phyloP scores from a whole-genome alignment of 1,140 invertebrate species.

The Lepidurus apus region DNA sequence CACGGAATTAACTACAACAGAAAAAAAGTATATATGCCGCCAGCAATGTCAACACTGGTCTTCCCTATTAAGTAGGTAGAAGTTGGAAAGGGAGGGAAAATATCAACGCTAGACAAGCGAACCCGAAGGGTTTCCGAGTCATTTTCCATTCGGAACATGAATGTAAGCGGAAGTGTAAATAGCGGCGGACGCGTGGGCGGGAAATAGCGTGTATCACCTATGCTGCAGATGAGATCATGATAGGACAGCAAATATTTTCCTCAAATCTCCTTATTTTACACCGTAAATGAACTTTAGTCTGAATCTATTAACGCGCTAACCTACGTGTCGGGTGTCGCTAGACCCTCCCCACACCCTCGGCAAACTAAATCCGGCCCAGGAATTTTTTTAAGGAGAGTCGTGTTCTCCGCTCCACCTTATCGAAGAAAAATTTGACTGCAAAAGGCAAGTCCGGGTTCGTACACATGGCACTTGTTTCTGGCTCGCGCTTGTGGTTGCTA shows the following conservation, averaged over 20 bases:
- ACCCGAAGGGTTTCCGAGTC: not conserved
- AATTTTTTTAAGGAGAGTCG: not conserved
- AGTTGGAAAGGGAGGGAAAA: not conserved
- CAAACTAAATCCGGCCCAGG: not conserved
- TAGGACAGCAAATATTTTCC: not conserved
- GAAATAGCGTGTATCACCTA: not conserved
- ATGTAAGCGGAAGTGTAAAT: not conserved
- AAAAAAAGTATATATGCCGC: too few species aligned
- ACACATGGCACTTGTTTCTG: not conserved
- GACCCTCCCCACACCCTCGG: not conserved
- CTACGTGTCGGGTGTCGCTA: not conserved
- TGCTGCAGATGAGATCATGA: not conserved
- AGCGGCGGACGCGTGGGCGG: conserved; percentile 6
- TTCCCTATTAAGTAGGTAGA: not conserved
- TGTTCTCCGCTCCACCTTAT: not conserved
- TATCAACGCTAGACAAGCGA: not conserved
- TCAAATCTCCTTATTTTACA: too few species aligned
- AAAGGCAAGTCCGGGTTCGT: not conserved
- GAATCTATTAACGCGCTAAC: not conserved
- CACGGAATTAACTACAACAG: too few species aligned
- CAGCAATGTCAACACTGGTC: too few species aligned
- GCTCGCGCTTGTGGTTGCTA: not conserved
- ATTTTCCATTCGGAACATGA: not conserved
- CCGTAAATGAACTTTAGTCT: too few species aligned
- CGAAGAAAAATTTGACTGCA: not conserved